A percentile compares a stretch with the other conserved stretches of the same genome.
Evolutionary conservation across 2,113 vertebrate genomes (phyloP).

Genomic region (Rhea americana): DNA sequence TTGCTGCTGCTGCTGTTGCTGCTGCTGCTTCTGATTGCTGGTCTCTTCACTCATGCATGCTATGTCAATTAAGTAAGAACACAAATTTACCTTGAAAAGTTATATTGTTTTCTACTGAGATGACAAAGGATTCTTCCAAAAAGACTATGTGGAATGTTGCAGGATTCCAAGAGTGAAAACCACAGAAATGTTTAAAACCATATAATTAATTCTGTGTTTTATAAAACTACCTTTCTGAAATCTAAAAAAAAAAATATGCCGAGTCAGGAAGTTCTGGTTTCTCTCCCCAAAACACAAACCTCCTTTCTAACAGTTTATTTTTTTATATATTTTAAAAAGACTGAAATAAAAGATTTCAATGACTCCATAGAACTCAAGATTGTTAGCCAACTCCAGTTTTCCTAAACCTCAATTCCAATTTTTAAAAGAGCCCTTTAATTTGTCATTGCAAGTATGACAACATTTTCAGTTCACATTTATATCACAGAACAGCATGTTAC

Average conservation of each 20-base stretch:
- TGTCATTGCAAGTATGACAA: neutral
- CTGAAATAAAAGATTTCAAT: neutral
- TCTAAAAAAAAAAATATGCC: neutral
- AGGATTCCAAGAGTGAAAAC: conserved; percentile 32
- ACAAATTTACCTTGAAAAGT: conserved; percentile 66
- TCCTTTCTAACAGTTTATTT: neutral
- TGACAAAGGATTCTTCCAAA: conserved; percentile 38
- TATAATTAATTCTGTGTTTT: neutral
- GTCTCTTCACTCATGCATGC: conserved; percentile 83
- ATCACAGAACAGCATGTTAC: neutral
- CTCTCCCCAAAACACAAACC: neutral
- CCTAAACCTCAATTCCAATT: neutral
- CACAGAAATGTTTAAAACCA: neutral
- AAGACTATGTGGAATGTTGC: neutral
- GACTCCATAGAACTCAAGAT: neutral
- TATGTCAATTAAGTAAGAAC: conserved; percentile 75
- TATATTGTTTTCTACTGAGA: conserved; percentile 45
- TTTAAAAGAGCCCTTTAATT: neutral
- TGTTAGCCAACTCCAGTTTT: neutral
- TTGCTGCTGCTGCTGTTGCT: conserved; percentile 63
- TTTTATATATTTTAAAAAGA: neutral
- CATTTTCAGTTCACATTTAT: neutral
- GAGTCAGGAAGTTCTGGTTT: neutral
- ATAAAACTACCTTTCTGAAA: neutral
- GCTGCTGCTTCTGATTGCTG: conserved; percentile 82